These are phyloP conservation scores for Ormyrus thymus DNA, from an alignment of 2,888 invertebrate genomes.

Conservation along the genomic window DNA sequence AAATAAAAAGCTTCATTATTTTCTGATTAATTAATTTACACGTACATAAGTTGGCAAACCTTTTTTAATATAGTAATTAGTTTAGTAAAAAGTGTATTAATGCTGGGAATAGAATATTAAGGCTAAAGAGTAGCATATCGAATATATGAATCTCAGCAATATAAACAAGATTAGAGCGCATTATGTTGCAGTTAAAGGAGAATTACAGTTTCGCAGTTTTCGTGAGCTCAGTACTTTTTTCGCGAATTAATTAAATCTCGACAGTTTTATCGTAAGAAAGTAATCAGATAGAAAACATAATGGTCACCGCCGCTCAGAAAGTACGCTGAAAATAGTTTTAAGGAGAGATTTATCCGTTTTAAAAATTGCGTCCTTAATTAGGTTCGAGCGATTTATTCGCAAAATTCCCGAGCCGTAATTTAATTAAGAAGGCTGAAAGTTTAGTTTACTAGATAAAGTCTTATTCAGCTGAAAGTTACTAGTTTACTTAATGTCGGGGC, in stretches of 20 bases:
- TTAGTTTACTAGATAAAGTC: conserved; percentile 37
- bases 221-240: background rate
- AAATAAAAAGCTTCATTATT: too few species aligned
- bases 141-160: background rate
- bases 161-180: background rate
- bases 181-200: background rate
- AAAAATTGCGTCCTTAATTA: conserved; percentile 33
- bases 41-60: too few species aligned
- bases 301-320: background rate
- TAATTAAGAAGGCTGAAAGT: conserved; percentile 38
- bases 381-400: conserved; percentile 34
- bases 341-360: conserved; percentile 39
- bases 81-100: too few species aligned
- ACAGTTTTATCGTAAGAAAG: conserved; percentile 32
- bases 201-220: conserved; percentile 1
- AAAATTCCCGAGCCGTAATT: conserved; percentile 26
- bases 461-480: conserved; percentile 44
- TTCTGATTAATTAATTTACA: background rate
- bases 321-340: conserved; percentile 18
- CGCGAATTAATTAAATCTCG: conserved; percentile 26
- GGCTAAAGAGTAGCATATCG: background rate
- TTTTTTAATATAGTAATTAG: too few species aligned
- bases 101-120: too few species aligned
- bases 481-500: conserved; percentile 41
- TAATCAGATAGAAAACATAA: conserved; percentile 38